A percentile compares a stretch with the other conserved stretches of the same genome.
Conservation (phyloP, 2,797 vertebrate genomes). For the Siniperca scherzeri region DNA sequence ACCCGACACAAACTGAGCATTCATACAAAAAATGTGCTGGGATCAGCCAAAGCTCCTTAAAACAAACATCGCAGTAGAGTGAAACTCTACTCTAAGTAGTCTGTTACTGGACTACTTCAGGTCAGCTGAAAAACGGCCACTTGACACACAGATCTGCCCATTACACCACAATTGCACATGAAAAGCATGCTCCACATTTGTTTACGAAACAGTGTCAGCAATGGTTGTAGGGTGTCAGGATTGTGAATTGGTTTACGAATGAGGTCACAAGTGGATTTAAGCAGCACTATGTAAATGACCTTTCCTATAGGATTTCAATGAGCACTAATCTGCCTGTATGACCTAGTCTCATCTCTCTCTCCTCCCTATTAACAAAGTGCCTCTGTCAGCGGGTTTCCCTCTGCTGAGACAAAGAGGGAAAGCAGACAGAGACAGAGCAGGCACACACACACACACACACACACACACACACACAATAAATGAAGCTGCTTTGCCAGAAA, state of each 20-base stretch:
- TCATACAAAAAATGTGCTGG: slow-evolving; percentile 61
- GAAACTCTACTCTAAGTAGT: too few relatives aligned
- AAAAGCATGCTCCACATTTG: slow-evolving; percentile 32
- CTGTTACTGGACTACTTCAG: slow-evolving; percentile 20
- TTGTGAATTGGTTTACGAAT: slow-evolving; percentile 55
- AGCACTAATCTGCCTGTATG: slow-evolving; percentile 76
- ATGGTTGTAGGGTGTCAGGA: slow-evolving; percentile 50
- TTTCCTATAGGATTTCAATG: slow-evolving; percentile 82
- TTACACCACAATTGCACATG: not conserved
- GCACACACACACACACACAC: slow-evolving; percentile 6
- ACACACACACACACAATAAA: slow-evolving; percentile 39
- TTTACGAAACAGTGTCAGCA: slow-evolving; percentile 70
- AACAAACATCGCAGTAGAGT: slow-evolving; percentile 63
- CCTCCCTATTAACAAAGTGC: slow-evolving; percentile 73
- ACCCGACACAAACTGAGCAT: slow-evolving; percentile 56
- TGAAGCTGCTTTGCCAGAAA: slow-evolving; percentile 36
- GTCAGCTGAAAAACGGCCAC: slow-evolving; percentile 38
- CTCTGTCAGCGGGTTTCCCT: slow-evolving; percentile 75
- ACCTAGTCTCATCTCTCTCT: slow-evolving; percentile 65
- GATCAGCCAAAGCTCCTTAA: slow-evolving; percentile 50
- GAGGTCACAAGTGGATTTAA: slow-evolving; percentile 81
- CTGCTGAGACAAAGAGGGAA: slow-evolving; percentile 44
- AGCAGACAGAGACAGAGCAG: slow-evolving; percentile 20
- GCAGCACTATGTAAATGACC: slow-evolving; percentile 74
- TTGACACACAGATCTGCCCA: slow-evolving; percentile 3